Evolutionary conservation across 1,140 invertebrate genomes (phyloP).

Genomic region (Zaprionus nigranus): DNA sequence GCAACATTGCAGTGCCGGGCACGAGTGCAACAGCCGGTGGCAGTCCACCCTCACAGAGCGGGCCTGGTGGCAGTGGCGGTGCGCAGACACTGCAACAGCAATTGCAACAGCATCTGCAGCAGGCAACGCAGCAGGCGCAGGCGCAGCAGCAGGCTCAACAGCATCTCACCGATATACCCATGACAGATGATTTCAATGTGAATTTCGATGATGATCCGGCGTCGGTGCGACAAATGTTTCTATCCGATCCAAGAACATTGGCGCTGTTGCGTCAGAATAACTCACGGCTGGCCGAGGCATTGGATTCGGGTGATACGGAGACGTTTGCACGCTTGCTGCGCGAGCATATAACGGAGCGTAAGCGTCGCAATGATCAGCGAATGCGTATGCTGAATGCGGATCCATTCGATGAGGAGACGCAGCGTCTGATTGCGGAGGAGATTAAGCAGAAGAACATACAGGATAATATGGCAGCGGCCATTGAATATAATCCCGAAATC

Average conservation of each 20-base stretch:
- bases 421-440: constrained; percentile 97
- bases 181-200: constrained; percentile 79
- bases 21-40: constrained; percentile 62
- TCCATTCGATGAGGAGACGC: constrained; percentile 97
- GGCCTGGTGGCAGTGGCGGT: too few species aligned
- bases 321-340: constrained; percentile 92
- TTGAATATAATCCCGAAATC: constrained; percentile 99
- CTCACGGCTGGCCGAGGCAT: constrained; percentile 94
- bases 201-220: constrained; percentile 92
- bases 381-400: constrained; percentile 94
- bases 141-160: constrained; percentile 34
- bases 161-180: constrained; percentile 62
- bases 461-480: constrained; percentile 99
- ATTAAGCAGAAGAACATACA: constrained; percentile 98
- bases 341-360: constrained; percentile 91
- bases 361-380: constrained; percentile 92
- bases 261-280: constrained; percentile 97
- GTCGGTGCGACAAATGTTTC: constrained; percentile 94
- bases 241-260: constrained; percentile 96
- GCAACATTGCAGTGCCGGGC: constrained; percentile 92
- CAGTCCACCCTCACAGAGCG: constrained; percentile 50
- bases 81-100: constrained; percentile 21
- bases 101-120: constrained; percentile 85
- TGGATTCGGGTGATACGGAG: constrained; percentile 93
- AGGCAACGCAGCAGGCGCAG: constrained; percentile 64